Base-by-base conservation (phyloP, 2,888 invertebrate genomes). In the Harpalus rufipes region DNA sequence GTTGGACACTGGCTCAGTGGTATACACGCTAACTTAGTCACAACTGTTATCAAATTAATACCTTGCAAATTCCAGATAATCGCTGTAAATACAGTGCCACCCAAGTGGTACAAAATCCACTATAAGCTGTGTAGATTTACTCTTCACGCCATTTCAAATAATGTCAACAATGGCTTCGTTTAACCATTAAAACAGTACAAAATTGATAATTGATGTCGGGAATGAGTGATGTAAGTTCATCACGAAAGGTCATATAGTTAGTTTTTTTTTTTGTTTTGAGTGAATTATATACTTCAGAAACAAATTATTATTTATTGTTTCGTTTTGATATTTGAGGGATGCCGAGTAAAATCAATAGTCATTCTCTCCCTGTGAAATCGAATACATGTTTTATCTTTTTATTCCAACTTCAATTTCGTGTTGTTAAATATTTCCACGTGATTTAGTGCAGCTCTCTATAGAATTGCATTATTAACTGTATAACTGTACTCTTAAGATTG, bases 61-160 rank as follows among this genome's bases (percentile, higher is more conserved):
- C 44, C 12, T 51, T 51, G 44, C 44, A 51, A 51, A 51, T 51
- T 51, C 44, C 44, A 51, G 44, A 51, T 51, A 51, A 51, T 51
- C 44, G 44, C 44, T 12, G 44, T 12, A 51, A 51, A 51, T 51
- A 51, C 44, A 51, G 44, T 10, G 5, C 32, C 32, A 32, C 5
- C 32, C 32, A 32, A 32, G 32, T 32, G 32, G 4, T 51, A 2
- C 44, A 51, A 51, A 51, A 51, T 51, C 44, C 44, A 51, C 4
- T 51, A 12, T 51, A 51, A 51, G 7, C 44, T 51, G 4, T 51
- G 44, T 12, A 51, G 44, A 51, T 51, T 51, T 51, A 10, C 44
- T 12, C 44, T 51, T 51, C 44, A 51, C 12, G 2, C 10, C 44
- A 51, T 51, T 51, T 51, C 44, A 51, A 10, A 51, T 51, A 51